Evolutionary conservation across 2,113 vertebrate genomes (phyloP).

Genomic region (Alosa alosa): DNA sequence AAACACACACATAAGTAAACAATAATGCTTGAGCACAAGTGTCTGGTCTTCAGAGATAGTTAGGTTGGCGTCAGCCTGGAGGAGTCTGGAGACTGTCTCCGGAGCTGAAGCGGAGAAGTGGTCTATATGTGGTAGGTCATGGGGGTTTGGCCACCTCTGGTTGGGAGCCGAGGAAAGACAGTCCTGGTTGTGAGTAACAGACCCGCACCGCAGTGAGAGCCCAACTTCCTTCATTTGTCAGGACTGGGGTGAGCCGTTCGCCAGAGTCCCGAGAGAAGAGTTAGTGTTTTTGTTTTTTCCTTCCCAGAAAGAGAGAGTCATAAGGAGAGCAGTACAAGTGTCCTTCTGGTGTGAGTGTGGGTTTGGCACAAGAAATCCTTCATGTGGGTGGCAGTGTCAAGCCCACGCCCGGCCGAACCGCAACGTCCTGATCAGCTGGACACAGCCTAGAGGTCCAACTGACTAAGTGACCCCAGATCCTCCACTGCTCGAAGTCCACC

Average conservation of each 20-base stretch:
- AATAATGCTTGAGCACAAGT: slow-evolving; percentile 1
- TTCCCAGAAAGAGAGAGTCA: neutral
- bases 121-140: neutral
- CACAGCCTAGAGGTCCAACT: neutral
- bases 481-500: neutral
- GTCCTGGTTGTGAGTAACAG: neutral
- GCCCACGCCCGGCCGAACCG: neutral
- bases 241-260: neutral
- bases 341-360: neutral
- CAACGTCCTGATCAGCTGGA: neutral
- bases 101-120: neutral
- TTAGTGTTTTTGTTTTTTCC: neutral
- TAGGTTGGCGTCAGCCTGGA: neutral
- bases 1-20: slow-evolving; percentile 11
- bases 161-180: neutral
- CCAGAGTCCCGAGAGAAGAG: neutral
- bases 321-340: neutral
- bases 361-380: slow-evolving; percentile 13
- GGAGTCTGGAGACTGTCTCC: neutral
- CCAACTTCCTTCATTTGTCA: neutral
- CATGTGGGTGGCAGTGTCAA: neutral
- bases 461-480: neutral
- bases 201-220: neutral
- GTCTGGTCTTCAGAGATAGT: slow-evolving; percentile 11
- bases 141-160: neutral